These are phyloP conservation scores for Porphyrio hochstetteri DNA, from an alignment of 2,113 vertebrate species.

Conservation along the genomic window DNA sequence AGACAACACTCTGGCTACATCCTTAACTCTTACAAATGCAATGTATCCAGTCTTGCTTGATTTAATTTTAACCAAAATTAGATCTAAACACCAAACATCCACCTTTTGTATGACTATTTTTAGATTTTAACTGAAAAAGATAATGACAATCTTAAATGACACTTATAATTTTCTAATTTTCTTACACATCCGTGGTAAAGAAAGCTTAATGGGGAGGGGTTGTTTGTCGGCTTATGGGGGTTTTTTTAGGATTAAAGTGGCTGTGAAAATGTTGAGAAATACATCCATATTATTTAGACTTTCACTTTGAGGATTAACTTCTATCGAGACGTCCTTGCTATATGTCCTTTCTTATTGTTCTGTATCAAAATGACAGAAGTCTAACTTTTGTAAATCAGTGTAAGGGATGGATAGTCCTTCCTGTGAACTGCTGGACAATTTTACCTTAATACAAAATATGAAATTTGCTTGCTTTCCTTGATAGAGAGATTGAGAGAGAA, in stretches of 20 bases:
- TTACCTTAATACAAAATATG: neutral
- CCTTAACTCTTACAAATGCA: neutral
- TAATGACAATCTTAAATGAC: neutral
- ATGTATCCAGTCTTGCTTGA: neutral
- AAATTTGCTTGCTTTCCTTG: neutral
- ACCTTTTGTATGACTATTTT: neutral
- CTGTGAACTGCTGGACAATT: neutral
- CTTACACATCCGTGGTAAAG: neutral
- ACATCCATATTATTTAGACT: neutral
- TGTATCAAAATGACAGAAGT: neutral
- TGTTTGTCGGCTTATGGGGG: rapidly evolving
- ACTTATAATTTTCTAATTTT: neutral
- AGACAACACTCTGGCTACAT: neutral
- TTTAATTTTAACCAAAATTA: neutral
- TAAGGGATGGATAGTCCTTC: neutral
- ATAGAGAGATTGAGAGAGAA: neutral
- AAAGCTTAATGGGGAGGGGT: neutral
- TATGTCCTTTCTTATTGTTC: neutral
- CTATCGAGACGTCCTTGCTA: neutral
- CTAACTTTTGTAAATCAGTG: neutral
- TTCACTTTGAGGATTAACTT: neutral
- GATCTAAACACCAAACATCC: neutral
- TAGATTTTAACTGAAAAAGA: neutral
- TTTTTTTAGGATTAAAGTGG: neutral
- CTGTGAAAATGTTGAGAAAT: neutral